Evolutionary conservation across 2,113 vertebrate species (phyloP).

Genomic region (Morone chrysops): DNA sequence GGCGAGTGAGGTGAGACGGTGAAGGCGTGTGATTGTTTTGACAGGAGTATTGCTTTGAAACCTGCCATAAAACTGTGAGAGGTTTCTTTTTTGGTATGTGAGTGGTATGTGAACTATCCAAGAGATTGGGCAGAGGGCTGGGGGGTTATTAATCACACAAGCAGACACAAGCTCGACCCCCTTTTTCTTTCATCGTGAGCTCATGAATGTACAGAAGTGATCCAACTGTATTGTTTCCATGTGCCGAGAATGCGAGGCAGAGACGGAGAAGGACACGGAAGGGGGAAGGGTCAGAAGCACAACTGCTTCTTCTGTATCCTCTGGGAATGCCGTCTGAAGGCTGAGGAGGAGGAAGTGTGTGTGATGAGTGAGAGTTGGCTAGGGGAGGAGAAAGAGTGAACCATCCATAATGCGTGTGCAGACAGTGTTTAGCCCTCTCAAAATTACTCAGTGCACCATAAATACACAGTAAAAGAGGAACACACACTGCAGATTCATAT

Average conservation of each 20-base stretch:
- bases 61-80: not conserved
- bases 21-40: slow-evolving; percentile 29
- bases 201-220: slow-evolving; percentile 40
- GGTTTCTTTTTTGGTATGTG: not conserved
- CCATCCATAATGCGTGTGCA: not conserved
- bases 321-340: slow-evolving; percentile 60
- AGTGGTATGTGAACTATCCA: slow-evolving; percentile 17
- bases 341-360: slow-evolving; percentile 57
- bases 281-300: slow-evolving; percentile 50
- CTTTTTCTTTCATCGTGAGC: slow-evolving; percentile 7
- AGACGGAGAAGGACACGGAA: slow-evolving; percentile 6
- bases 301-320: slow-evolving; percentile 72
- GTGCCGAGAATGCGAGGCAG: slow-evolving; percentile 27
- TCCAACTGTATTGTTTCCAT: slow-evolving; percentile 53
- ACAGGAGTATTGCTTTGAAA: slow-evolving; percentile 43
- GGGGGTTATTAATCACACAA: slow-evolving; percentile 40
- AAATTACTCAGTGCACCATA: slow-evolving; percentile 14
- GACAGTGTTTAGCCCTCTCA: slow-evolving; percentile 14
- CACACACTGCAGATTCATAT: slow-evolving; percentile 16
- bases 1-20: not conserved
- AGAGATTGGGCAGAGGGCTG: not conserved
- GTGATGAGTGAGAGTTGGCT: slow-evolving; percentile 13
- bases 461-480: slow-evolving; percentile 77
- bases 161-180: slow-evolving; percentile 40
- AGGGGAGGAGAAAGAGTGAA: slow-evolving; percentile 1